phyloP scores from a whole-genome alignment of 2,888 invertebrate genomes.

The Aethes cnicana region DNA sequence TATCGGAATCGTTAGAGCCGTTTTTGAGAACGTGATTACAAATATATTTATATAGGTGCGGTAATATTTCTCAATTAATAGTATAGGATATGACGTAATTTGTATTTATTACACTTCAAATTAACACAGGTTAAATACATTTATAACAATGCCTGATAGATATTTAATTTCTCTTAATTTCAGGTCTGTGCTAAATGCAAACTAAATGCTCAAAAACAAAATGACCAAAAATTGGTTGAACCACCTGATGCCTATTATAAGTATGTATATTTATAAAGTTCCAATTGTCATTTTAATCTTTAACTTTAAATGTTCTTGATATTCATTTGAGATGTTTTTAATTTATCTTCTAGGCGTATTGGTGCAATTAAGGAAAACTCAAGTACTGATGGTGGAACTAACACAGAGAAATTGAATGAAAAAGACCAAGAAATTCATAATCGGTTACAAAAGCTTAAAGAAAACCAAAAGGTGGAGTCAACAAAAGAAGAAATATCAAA shows the following conservation, averaged over 20 bases:
- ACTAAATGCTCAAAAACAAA: constrained; percentile 36
- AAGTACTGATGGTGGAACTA: constrained; percentile 12
- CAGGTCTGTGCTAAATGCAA: constrained; percentile 72
- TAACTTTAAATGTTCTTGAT: neutral
- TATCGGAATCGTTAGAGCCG: no score
- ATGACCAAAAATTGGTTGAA: constrained; percentile 40
- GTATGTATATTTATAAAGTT: constrained; percentile 54
- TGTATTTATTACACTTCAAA: no score
- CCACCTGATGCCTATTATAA: constrained; percentile 83
- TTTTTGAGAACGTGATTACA: no score
- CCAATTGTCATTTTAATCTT: constrained; percentile 2
- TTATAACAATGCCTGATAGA: neutral
- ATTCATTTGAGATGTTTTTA: constrained; percentile 5
- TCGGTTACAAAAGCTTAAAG: constrained; percentile 86
- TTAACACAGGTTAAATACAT: no score
- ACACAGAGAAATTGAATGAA: constrained; percentile 57
- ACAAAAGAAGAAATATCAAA: constrained; percentile 54
- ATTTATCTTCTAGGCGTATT: constrained; percentile 41
- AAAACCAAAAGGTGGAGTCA: constrained; percentile 60
- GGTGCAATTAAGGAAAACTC: constrained; percentile 36
- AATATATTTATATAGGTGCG: no score
- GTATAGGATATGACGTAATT: no score
- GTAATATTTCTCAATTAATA: no score
- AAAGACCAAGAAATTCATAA: constrained; percentile 85
- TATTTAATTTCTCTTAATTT: constrained; percentile 30